Evolutionary conservation across 2,797 vertebrate genomes (phyloP).

Genomic region (Silurus aristotelis): DNA sequence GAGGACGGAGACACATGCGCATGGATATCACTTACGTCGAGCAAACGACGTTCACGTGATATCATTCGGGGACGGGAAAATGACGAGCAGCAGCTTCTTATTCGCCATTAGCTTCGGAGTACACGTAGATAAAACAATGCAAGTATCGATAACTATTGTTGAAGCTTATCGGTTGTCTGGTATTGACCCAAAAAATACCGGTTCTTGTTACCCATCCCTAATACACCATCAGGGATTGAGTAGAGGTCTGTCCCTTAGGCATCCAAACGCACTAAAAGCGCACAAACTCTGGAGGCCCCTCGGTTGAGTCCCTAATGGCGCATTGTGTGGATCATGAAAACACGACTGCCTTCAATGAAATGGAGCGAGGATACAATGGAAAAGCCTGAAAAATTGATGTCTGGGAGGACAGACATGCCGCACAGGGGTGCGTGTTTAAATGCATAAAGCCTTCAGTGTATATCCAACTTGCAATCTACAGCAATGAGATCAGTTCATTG

Average conservation of each 20-base stretch:
- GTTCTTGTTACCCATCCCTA: too few relatives aligned
- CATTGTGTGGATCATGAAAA: conserved; percentile 41
- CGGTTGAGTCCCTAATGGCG: not conserved
- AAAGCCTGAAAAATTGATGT: conserved; percentile 70
- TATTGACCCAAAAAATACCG: too few relatives aligned
- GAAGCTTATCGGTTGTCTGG: too few relatives aligned
- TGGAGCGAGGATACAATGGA: conserved; percentile 67
- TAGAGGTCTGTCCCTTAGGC: not conserved
- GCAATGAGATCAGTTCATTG: not conserved
- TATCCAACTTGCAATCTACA: conserved; percentile 56
- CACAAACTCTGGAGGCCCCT: not conserved
- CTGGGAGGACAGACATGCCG: conserved; percentile 69
- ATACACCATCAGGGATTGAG: not conserved
- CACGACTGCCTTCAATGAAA: conserved; percentile 58
- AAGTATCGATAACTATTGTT: too few relatives aligned
- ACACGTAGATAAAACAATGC: too few relatives aligned
- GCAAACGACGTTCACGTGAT: too few relatives aligned
- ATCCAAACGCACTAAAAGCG: not conserved
- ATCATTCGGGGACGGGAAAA: too few relatives aligned
- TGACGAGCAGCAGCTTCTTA: too few relatives aligned
- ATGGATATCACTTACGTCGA: too few relatives aligned
- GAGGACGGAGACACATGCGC: too few relatives aligned
- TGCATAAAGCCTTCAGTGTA: conserved; percentile 56
- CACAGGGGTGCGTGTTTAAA: conserved; percentile 44
- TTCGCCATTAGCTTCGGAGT: too few relatives aligned